A percentile compares a stretch with the other conserved stretches of the same genome.
Conservation (phyloP, 2,797 vertebrate genomes). For the Falco naumanni region DNA sequence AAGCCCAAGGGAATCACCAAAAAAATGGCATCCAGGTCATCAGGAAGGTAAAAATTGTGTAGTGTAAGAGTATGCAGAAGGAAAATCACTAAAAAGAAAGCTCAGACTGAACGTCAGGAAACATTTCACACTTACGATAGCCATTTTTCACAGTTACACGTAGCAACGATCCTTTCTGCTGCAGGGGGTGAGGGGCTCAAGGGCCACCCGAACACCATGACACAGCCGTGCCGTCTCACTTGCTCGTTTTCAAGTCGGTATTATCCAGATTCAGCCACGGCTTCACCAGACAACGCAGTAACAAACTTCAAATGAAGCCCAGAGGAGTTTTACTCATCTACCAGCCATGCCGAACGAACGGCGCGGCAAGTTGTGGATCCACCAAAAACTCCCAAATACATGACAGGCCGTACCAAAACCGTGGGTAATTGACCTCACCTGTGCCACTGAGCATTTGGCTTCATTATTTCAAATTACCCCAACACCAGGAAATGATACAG, state of each 20-base stretch:
- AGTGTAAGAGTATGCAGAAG: neutral
- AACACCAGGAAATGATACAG: neutral
- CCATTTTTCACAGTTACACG: neutral
- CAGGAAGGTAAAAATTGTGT: neutral
- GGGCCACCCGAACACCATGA: accelerated
- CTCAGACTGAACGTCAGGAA: neutral
- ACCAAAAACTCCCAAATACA: neutral
- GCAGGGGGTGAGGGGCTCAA: neutral
- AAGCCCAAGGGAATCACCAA: neutral
- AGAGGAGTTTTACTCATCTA: neutral
- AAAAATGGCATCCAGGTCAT: neutral
- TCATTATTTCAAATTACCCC: neutral
- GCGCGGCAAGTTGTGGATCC: neutral
- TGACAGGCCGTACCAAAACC: neutral
- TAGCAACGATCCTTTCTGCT: neutral
- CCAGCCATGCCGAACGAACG: neutral
- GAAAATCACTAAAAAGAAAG: neutral
- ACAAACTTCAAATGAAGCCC: neutral
- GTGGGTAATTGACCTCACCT: neutral
- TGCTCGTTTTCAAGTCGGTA: neutral
- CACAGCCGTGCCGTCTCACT: neutral
- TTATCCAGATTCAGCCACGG: neutral
- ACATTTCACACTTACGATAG: neutral
- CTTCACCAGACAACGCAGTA: neutral
- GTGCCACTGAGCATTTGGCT: no score